Conservation (phyloP, 2,888 invertebrate genomes). For the Sinodicranocentrus sp. region DNA sequence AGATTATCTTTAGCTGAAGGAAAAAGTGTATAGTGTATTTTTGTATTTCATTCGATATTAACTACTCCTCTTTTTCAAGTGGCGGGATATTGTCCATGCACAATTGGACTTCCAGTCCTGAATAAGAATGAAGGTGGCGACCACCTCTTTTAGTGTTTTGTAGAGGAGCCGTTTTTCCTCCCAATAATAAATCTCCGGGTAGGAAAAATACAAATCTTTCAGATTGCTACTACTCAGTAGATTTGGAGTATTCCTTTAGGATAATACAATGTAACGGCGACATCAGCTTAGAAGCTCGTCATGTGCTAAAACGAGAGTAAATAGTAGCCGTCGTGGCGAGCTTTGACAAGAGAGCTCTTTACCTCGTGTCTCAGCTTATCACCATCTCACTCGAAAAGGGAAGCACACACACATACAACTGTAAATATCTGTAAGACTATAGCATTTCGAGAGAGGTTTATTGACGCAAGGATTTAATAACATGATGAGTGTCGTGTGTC, state of each 20-base stretch:
- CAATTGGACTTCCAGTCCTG: slow-evolving; percentile 4
- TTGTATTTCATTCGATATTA: neutral
- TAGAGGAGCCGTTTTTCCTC: neutral
- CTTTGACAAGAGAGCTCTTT: slow-evolving; percentile 58
- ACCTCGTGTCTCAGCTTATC: slow-evolving; percentile 71
- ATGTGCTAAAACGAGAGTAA: slow-evolving; percentile 53
- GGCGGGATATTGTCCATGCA: neutral
- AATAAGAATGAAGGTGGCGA: neutral
- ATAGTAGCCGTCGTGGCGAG: slow-evolving; percentile 62
- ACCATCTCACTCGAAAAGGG: neutral
- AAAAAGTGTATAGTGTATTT: too few relatives aligned
- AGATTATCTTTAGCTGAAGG: too few relatives aligned
- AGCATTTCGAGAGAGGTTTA: slow-evolving; percentile 50
- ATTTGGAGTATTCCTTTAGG: too few relatives aligned
- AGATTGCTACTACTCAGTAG: too few relatives aligned
- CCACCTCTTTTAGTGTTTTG: neutral
- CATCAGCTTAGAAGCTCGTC: slow-evolving; percentile 5
- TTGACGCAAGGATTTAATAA: slow-evolving; percentile 77
- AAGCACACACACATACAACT: neutral
- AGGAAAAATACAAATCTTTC: slow-evolving; percentile 1
- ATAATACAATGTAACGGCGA: slow-evolving; percentile 33
- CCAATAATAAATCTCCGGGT: neutral
- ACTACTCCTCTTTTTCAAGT: neutral
- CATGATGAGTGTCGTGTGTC: slow-evolving; percentile 77
- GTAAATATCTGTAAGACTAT: neutral